A percentile compares a stretch with the other conserved stretches of the same genome.
phyloP scores from a whole-genome alignment of 2,113 vertebrate species.

The western clawed frog (Xenopus tropicalis) region UCB_Xtro_10.0 CM004448.2:62529001-62529500 shows the following conservation, averaged over 20 bases:
- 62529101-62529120: slow-evolving; percentile 48
- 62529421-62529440: no score
- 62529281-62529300: neutral
- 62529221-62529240: neutral
- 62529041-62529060: slow-evolving; percentile 47
- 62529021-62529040: slow-evolving; percentile 47
- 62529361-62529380: no score
- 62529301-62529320: neutral
- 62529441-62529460: no score
- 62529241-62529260: neutral
- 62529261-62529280: slow-evolving; percentile 9
- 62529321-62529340: neutral
- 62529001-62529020: slow-evolving; percentile 52
- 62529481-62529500: no score
- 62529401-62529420: no score
- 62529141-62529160: slow-evolving; percentile 32
- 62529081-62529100: slow-evolving; percentile 49
- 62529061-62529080: slow-evolving; percentile 47
- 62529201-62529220: slow-evolving; percentile 6
- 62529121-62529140: slow-evolving; percentile 46
- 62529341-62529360: no score
- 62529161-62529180: neutral
- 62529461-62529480: no score
- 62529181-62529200: slow-evolving; percentile 26
- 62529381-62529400: no score